Evolutionary conservation across 2,888 invertebrate species (phyloP).

Genomic region (Proisotoma minuta): DNA sequence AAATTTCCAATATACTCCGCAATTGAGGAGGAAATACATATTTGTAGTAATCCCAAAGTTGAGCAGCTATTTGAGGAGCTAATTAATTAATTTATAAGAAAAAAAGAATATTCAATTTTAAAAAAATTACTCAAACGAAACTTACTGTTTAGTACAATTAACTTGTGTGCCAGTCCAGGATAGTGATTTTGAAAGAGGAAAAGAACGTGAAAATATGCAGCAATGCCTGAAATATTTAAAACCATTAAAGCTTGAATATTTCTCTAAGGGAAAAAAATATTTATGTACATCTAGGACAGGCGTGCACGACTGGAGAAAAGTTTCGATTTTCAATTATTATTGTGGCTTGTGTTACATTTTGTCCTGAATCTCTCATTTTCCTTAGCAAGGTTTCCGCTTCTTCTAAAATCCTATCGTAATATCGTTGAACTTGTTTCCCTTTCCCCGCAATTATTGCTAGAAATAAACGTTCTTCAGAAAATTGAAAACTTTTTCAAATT

Average conservation of each 20-base stretch:
- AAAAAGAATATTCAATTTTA: background rate
- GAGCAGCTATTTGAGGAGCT: background rate
- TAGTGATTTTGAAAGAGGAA: background rate
- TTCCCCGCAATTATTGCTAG: background rate
- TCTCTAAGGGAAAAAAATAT: background rate
- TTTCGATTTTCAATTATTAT: background rate
- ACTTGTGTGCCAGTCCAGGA: background rate
- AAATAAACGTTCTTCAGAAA: too few species aligned
- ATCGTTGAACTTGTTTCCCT: background rate
- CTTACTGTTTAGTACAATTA: background rate
- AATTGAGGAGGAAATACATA: background rate
- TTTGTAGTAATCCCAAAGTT: background rate
- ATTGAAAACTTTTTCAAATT: too few species aligned
- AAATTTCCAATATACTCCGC: background rate
- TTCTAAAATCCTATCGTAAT: background rate
- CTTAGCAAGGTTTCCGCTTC: background rate
- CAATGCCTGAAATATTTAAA: background rate
- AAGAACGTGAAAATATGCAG: background rate
- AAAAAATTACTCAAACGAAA: background rate
- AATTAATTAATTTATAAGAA: too few species aligned
- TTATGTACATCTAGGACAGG: background rate
- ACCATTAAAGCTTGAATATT: background rate
- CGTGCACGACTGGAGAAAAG: background rate
- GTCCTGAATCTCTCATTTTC: background rate
- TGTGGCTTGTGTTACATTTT: background rate